Evolutionary conservation across 2,888 invertebrate species (phyloP).

Genomic region (Drosophila peninsularis): DNA sequence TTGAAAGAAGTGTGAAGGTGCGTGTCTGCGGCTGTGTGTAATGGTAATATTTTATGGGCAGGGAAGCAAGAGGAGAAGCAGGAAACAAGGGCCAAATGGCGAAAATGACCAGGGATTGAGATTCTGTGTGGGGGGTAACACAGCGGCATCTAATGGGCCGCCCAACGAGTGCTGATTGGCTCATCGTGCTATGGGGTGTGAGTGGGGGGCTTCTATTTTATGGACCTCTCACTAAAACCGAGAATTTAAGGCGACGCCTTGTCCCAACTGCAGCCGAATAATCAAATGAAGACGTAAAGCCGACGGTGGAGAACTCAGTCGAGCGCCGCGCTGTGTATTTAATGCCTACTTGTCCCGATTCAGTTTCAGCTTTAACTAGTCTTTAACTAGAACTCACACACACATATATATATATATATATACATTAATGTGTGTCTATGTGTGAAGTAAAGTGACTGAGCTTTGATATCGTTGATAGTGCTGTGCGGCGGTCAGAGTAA

Average conservation of each 20-base stretch:
- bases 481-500: conserved; percentile 1
- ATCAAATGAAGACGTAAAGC: conserved; percentile 51
- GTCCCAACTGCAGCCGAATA: conserved; percentile 33
- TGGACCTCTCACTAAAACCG: conserved; percentile 30
- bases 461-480: conserved; percentile 3
- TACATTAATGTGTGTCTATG: background rate
- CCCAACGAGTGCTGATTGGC: conserved; percentile 41
- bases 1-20: conserved; percentile 26
- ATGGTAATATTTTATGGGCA: conserved; percentile 51
- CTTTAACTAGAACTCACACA: conserved; percentile 3
- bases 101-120: conserved; percentile 39
- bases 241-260: conserved; percentile 11
- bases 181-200: conserved; percentile 21
- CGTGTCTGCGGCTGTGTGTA: conserved; percentile 39
- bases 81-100: conserved; percentile 13
- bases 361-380: conserved; percentile 29
- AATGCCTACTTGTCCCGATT: conserved; percentile 49
- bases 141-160: conserved; percentile 33
- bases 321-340: conserved; percentile 20
- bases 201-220: conserved; percentile 44
- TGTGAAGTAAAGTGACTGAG: background rate
- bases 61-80: conserved; percentile 26
- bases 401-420: background rate
- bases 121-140: conserved; percentile 25
- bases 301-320: conserved; percentile 35